phyloP scores from a whole-genome alignment of 2,888 invertebrate genomes.

The Mimas tiliae region DNA sequence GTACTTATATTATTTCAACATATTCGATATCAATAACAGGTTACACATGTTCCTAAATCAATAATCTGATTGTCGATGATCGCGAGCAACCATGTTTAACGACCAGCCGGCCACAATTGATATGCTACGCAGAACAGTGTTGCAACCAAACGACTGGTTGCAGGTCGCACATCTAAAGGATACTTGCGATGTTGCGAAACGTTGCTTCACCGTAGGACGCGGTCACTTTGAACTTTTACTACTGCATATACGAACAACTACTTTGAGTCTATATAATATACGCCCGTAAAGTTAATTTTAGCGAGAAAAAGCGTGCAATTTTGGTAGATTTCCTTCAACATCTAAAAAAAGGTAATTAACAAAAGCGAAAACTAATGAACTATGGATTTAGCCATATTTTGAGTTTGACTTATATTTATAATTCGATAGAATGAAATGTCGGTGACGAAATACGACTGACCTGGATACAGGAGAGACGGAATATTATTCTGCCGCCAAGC shows the following conservation, averaged over 20 bases:
- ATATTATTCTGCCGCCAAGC: no score
- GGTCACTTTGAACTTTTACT: neutral
- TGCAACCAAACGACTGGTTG: neutral
- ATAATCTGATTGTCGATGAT: neutral
- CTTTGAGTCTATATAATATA: neutral
- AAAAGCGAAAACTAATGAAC: no score
- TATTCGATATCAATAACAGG: neutral
- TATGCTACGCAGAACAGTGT: neutral
- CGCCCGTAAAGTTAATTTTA: no score
- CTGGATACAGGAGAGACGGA: no score
- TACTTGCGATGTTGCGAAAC: neutral
- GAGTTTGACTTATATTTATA: no score
- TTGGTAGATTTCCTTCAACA: no score
- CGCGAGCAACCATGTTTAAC: neutral
- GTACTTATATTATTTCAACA: neutral
- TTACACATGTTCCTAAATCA: neutral
- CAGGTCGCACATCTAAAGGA: constrained; percentile 1
- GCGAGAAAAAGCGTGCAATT: neutral
- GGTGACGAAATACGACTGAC: no score
- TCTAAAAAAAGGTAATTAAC: no score
- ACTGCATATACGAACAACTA: neutral
- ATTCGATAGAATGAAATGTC: no score
- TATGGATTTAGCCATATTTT: no score
- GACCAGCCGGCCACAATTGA: neutral
- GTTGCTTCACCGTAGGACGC: neutral